Evolutionary conservation across 2,888 invertebrate genomes (phyloP).

Genomic region (Belgica antarctica): DNA sequence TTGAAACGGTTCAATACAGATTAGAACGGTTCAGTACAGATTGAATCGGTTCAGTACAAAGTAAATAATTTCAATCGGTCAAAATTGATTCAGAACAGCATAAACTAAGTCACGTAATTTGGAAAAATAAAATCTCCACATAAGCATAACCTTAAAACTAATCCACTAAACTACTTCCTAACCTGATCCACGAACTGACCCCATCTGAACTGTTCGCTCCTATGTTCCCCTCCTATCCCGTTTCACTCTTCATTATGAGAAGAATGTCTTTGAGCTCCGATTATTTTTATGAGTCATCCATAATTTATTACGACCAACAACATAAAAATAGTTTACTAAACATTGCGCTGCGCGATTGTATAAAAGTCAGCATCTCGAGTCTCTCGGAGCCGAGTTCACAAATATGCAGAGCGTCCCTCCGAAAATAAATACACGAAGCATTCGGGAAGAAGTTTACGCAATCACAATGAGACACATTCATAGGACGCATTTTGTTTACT

Average conservation of each 20-base stretch:
- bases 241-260: neutral
- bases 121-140: no score
- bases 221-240: neutral
- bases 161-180: no score
- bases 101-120: no score
- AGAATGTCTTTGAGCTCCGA: conserved; percentile 31
- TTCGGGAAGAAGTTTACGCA: neutral
- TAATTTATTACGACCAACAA: conserved; percentile 38
- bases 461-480: conserved; percentile 24
- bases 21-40: no score
- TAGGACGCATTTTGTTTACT: neutral
- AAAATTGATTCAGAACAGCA: no score
- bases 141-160: no score
- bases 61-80: no score
- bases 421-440: neutral
- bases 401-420: conserved; percentile 5
- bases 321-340: conserved; percentile 40
- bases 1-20: no score
- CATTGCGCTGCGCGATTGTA: neutral
- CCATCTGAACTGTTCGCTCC: neutral
- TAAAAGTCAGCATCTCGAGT: neutral
- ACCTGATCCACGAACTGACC: no score
- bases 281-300: conserved; percentile 42
- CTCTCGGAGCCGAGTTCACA: no score
- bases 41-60: no score